Conservation (phyloP, 2,113 vertebrate genomes). For the Hymenochirus boettgeri region DNA sequence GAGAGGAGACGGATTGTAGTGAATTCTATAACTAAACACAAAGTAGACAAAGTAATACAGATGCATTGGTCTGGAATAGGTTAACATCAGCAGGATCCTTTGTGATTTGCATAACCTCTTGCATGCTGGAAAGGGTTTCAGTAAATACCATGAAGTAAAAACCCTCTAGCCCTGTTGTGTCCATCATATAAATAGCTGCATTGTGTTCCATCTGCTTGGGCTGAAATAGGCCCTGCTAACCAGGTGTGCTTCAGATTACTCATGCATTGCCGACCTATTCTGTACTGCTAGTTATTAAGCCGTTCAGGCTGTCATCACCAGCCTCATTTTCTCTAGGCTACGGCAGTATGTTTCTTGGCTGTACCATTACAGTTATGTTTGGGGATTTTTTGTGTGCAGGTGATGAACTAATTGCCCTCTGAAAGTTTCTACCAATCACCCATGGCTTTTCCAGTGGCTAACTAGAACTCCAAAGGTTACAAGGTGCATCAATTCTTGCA, state of each 20-base stretch:
- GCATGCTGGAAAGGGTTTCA: neutral
- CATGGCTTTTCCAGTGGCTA: neutral
- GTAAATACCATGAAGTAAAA: slow-evolving; percentile 29
- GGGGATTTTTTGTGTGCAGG: neutral
- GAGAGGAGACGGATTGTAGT: no score
- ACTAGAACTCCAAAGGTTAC: no score
- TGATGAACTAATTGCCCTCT: neutral
- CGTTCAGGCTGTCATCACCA: slow-evolving; percentile 40
- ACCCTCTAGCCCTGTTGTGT: slow-evolving; percentile 27
- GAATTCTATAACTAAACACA: no score
- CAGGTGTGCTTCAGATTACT: slow-evolving; percentile 41
- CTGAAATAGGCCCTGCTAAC: slow-evolving; percentile 33
- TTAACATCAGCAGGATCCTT: no score
- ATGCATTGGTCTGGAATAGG: no score
- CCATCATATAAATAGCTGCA: slow-evolving; percentile 39
- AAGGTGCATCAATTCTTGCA: no score
- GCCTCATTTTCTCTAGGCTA: slow-evolving; percentile 38
- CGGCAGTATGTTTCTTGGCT: slow-evolving; percentile 25
- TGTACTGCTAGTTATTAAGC: slow-evolving; percentile 35
- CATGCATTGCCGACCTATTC: slow-evolving; percentile 36
- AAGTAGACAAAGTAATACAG: no score
- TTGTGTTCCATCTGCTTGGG: slow-evolving; percentile 33
- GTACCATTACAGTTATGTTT: slow-evolving; percentile 6
- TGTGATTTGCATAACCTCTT: slow-evolving; percentile 13
- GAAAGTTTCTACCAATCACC: neutral